Conservation (phyloP, 2,888 invertebrate species). For the Sarcophaga caerulescens region DNA sequence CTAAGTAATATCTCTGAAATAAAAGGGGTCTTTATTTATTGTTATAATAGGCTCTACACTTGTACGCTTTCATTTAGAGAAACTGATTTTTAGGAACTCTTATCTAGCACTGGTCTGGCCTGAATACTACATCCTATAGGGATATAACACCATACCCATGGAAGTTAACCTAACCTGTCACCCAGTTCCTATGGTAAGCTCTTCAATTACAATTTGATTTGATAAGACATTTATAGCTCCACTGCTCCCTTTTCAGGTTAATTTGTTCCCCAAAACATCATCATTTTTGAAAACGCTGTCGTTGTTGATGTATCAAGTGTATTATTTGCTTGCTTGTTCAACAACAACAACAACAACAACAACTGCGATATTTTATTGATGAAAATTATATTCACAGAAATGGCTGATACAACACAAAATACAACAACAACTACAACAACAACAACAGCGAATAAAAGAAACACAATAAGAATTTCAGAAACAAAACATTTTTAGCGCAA, state of each 20-base stretch:
- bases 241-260: not conserved
- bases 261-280: not conserved
- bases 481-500: constrained; percentile 43
- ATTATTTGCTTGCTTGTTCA: not conserved
- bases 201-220: too few relatives aligned
- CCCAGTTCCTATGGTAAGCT: too few relatives aligned
- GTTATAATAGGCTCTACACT: too few relatives aligned
- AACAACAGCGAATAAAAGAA: not conserved
- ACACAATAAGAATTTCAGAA: not conserved
- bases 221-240: not conserved
- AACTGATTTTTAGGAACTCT: too few relatives aligned
- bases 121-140: too few relatives aligned
- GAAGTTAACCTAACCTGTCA: too few relatives aligned
- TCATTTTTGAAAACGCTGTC: not conserved
- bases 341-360: constrained; percentile 7
- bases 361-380: constrained; percentile 52
- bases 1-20: too few relatives aligned
- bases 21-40: too few relatives aligned
- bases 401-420: constrained; percentile 5
- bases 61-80: too few relatives aligned
- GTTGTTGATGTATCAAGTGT: constrained; percentile 6
- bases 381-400: constrained; percentile 39
- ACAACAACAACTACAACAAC: not conserved
- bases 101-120: too few relatives aligned
- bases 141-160: too few relatives aligned